A percentile compares a stretch with the other conserved stretches of the same genome.
phyloP scores from a whole-genome alignment of 1,140 invertebrate species.

The Sweltsa coloradensis region DNA sequence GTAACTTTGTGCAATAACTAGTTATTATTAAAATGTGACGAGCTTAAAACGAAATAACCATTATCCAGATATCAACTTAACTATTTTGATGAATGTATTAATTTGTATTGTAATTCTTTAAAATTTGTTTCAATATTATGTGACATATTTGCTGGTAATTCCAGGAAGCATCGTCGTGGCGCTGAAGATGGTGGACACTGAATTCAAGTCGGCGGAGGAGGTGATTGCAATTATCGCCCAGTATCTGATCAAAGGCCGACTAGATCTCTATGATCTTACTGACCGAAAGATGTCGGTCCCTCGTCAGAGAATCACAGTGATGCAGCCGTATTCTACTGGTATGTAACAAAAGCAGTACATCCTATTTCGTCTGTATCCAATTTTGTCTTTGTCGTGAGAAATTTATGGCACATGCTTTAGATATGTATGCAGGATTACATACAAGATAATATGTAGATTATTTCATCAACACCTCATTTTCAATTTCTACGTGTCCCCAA shows the following conservation, averaged over 20 bases:
- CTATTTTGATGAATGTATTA: not conserved
- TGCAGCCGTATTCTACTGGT: slow-evolving; percentile 5
- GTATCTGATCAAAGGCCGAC: slow-evolving; percentile 1
- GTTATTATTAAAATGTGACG: no score
- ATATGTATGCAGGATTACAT: not conserved
- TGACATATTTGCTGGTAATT: not conserved
- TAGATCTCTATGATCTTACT: slow-evolving; percentile 6
- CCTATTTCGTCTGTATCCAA: not conserved
- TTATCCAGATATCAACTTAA: no score
- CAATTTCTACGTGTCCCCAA: no score
- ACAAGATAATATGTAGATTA: not conserved
- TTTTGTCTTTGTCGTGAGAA: not conserved
- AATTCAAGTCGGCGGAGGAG: slow-evolving; percentile 8
- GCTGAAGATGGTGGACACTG: slow-evolving; percentile 10
- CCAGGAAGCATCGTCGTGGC: slow-evolving; percentile 12
- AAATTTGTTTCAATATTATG: not conserved
- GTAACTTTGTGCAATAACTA: no score
- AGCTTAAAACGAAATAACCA: no score
- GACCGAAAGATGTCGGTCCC: slow-evolving; percentile 7
- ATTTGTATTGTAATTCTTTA: not conserved
- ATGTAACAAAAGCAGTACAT: no score
- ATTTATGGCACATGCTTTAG: not conserved
- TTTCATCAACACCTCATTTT: not conserved
- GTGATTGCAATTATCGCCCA: slow-evolving; percentile 10
- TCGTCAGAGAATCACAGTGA: not conserved